These are phyloP conservation scores for Luperina testacea DNA, from an alignment of 2,888 invertebrate species.

Conservation along the genomic window DNA sequence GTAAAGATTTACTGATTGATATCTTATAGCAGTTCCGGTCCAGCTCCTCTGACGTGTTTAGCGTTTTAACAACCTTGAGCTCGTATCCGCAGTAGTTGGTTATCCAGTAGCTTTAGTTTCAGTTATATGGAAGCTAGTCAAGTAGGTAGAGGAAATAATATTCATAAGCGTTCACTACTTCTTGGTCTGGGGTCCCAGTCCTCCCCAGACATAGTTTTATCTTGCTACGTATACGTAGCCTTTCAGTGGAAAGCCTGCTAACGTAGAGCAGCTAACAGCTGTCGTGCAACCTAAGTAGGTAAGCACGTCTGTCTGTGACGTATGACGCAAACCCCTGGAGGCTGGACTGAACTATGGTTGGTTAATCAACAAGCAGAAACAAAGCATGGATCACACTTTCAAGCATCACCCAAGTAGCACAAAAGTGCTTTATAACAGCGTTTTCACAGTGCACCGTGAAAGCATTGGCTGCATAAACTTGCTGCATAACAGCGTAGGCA, in stretches of 20 bases:
- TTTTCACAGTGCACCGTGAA: too few relatives aligned
- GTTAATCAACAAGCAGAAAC: neutral
- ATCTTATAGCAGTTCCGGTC: neutral
- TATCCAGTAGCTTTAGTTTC: neutral
- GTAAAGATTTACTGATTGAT: too few relatives aligned
- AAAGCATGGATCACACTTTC: too few relatives aligned
- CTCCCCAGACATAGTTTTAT: neutral
- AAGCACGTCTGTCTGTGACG: neutral
- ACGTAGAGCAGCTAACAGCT: slow-evolving; percentile 8
- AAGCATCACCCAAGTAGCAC: too few relatives aligned
- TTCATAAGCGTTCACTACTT: neutral
- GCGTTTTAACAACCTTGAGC: neutral
- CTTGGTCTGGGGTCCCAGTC: neutral
- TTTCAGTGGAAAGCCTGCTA: neutral
- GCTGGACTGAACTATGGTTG: neutral
- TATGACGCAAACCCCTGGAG: neutral
- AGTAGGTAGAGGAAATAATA: too few relatives aligned
- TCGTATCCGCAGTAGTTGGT: neutral
- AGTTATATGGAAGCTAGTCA: neutral
- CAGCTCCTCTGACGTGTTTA: neutral
- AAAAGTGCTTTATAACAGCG: too few relatives aligned
- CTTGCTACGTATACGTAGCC: neutral
- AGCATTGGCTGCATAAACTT: too few relatives aligned
- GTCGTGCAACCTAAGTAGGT: neutral
- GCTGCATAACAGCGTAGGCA: too few relatives aligned